These are phyloP conservation scores for Poeciliopsis occidentalis DNA, from an alignment of 2,113 vertebrate genomes.

Conservation along the genomic window DNA sequence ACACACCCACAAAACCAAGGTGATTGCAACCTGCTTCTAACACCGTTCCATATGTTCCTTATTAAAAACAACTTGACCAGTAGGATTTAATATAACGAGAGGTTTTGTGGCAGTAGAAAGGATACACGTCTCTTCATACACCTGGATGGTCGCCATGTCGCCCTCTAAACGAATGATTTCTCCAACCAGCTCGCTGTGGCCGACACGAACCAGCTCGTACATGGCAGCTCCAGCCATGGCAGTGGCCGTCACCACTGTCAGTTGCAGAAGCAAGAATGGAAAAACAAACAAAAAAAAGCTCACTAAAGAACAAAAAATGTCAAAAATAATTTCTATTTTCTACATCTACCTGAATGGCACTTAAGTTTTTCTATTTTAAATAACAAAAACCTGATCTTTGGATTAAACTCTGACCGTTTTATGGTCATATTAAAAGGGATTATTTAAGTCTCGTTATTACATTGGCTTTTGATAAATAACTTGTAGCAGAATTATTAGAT, in stretches of 20 bases:
- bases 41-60: not conserved
- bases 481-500: too few relatives aligned
- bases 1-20: not conserved
- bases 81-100: not conserved
- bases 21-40: not conserved
- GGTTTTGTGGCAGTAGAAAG: constrained; percentile 62
- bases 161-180: constrained; percentile 97
- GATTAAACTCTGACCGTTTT: not conserved
- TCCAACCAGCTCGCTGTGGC: constrained; percentile 95
- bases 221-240: constrained; percentile 98
- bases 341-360: too few relatives aligned
- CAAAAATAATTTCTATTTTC: not conserved
- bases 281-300: not conserved
- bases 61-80: not conserved
- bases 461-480: too few relatives aligned
- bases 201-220: constrained; percentile 97
- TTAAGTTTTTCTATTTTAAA: too few relatives aligned
- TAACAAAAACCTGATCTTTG: too few relatives aligned
- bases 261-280: not conserved
- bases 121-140: constrained; percentile 99
- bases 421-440: not conserved
- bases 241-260: constrained; percentile 91
- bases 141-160: constrained; percentile 97
- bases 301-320: not conserved
- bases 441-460: not conserved